Evolutionary conservation across 2,797 vertebrate species (phyloP), one percentile per base, ranked within the genome.

Genomic region (Bradypodion ventrale): DNA sequence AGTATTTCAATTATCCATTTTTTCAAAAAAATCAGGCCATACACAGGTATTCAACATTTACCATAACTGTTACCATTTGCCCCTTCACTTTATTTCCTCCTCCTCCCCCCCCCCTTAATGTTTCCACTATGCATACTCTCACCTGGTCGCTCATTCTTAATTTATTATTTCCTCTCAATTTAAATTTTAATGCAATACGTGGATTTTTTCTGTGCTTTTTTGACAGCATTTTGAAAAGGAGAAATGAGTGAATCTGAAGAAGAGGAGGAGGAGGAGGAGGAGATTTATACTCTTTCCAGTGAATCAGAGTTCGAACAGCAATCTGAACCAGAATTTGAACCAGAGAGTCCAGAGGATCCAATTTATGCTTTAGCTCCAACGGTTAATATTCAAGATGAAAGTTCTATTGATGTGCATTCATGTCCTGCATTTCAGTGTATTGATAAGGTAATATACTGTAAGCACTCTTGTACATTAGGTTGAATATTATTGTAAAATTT

Each of bases 371-470:
- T 94, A 42, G 91, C 93, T 77, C 96, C 97, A 73, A 92, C 96
- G 74, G 63, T 90, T 72, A 92, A 92, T 6, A 85, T 94, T 83
- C 90, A 77, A 76, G 95, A 97, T 12, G 94, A 96, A 80, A 88
- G 84, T 52, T 86, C 91, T 7, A 69, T 93, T 10, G 94, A 91
- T 25, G 15, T 95, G 27, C 88, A 95, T 79, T 80, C 95, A 76
- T 94, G 92, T 87, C 94, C 96, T 90, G 96, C 95, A 12, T 96
- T 97, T 90, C 95, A 96, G 78, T 96, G 78, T 78, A 92, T 99
- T n/a, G 95, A 98, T 89, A 96, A 98, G 98, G 98, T 99, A 96
- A 52, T 5, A 8, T 0, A 0, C 68, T 4, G 2, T 76, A 37
- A 85, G 1, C 27, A 78, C 87, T 49, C 40, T 74, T 42, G 49